phyloP scores from a whole-genome alignment of 2,797 vertebrate genomes.

The Onychomys torridus region DNA sequence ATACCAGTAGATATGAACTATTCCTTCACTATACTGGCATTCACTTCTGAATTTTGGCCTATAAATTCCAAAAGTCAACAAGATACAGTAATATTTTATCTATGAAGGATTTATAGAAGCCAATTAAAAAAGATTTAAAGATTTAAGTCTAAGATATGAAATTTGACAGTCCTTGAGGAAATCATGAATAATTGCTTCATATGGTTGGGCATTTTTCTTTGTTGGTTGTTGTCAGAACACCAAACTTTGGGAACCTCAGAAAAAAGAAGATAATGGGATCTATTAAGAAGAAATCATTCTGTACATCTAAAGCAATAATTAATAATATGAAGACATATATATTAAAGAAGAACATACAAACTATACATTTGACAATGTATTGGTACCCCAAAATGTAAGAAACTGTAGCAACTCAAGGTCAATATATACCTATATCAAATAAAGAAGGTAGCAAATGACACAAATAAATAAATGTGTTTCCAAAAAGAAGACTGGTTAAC shows the following conservation, averaged over 20 bases:
- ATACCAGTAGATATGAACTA: not conserved
- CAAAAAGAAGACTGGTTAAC: not conserved
- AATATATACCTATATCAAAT: not conserved
- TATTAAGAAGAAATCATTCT: not conserved
- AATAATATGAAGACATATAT: not conserved
- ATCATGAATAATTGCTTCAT: not conserved
- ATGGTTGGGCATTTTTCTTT: not conserved
- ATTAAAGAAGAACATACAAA: not conserved
- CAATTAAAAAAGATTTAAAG: not conserved
- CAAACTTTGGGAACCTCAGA: no score
- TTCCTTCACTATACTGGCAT: not conserved
- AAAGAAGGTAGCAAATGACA: not conserved
- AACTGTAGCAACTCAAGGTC: not conserved
- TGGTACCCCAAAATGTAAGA: not conserved
- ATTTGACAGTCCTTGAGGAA: not conserved
- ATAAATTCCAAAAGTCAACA: not conserved
- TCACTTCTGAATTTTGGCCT: not conserved
- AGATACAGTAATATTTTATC: not conserved
- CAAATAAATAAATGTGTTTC: not conserved
- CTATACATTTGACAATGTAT: not conserved
- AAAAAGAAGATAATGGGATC: not conserved
- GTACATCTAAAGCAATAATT: no score
- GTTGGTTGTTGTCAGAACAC: not conserved
- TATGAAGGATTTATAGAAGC: not conserved
- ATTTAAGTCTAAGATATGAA: not conserved